phyloP scores from a whole-genome alignment of 2,113 vertebrate species.

The Catharus bicknelli region DNA sequence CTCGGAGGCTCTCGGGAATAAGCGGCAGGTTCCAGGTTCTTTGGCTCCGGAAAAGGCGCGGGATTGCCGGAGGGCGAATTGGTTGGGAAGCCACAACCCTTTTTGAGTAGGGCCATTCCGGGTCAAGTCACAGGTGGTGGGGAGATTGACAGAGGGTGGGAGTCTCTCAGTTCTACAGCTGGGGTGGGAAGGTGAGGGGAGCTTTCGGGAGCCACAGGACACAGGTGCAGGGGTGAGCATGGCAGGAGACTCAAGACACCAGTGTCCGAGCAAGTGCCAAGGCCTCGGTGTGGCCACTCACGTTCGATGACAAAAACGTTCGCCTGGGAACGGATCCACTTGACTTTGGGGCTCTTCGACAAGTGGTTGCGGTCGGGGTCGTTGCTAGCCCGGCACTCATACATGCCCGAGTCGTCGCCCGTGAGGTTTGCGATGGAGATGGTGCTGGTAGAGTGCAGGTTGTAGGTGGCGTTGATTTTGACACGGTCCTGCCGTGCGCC shows the following conservation, averaged over 20 bases:
- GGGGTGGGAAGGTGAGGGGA: constrained; percentile 53
- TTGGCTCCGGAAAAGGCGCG: not conserved
- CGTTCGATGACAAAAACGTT: constrained; percentile 92
- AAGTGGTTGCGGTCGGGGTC: constrained; percentile 93
- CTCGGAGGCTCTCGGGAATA: not conserved
- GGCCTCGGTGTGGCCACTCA: constrained; percentile 81
- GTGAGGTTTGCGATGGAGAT: constrained; percentile 80
- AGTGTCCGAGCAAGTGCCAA: constrained; percentile 36
- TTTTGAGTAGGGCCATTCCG: constrained; percentile 48
- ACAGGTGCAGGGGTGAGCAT: constrained; percentile 51
- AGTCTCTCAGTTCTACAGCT: constrained; percentile 39
- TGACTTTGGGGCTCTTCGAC: constrained; percentile 89
- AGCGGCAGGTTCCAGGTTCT: constrained; percentile 26
- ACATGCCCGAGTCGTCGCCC: constrained; percentile 84
- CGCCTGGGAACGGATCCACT: constrained; percentile 95
- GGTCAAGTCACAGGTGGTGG: constrained; percentile 35
- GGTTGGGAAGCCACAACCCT: constrained; percentile 57
- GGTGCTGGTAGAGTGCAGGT: constrained; percentile 84
- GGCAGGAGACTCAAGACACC: constrained; percentile 49
- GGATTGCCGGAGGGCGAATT: not conserved
- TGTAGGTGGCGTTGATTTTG: constrained; percentile 87
- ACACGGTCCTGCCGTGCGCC: constrained; percentile 84
- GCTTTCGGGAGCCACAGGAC: constrained; percentile 64
- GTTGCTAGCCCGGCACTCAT: constrained; percentile 94
- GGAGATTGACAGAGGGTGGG: constrained; percentile 33